Conservation (phyloP, 2,113 vertebrate species). For the Bos javanicus region DNA sequence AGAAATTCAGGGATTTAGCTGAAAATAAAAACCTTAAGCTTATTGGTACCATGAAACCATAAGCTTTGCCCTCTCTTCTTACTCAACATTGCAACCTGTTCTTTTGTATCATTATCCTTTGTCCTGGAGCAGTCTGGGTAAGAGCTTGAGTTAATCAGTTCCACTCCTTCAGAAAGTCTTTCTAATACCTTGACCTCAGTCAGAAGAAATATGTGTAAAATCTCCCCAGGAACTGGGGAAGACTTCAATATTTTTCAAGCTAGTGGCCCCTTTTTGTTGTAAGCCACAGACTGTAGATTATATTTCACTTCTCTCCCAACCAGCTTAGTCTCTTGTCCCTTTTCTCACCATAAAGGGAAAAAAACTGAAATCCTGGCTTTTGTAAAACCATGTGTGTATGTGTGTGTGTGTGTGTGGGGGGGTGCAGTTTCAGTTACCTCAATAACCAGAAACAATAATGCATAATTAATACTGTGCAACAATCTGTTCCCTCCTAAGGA, state of each 20-base stretch:
- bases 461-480: background rate
- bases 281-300: conserved; percentile 16
- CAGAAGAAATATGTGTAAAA: conserved; percentile 57
- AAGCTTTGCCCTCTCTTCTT: background rate
- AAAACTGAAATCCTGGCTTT: background rate
- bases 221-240: conserved; percentile 35
- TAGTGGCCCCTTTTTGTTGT: background rate
- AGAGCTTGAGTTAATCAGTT: conserved; percentile 60
- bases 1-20: conserved; percentile 45
- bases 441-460: background rate
- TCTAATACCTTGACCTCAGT: conserved; percentile 60
- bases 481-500: background rate
- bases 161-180: conserved; percentile 47
- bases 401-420: background rate
- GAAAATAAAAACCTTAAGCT: conserved; percentile 36
- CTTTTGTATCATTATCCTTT: conserved; percentile 33
- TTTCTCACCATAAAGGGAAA: background rate
- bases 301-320: background rate
- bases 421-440: background rate
- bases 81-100: background rate
- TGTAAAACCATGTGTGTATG: background rate
- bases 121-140: conserved; percentile 45
- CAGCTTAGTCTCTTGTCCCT: background rate
- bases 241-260: conserved; percentile 43
- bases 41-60: conserved; percentile 26